A percentile compares a stretch with the other conserved stretches of the same genome.
phyloP scores from a whole-genome alignment of 2,113 vertebrate genomes.

The Chaetura pelagica region DNA sequence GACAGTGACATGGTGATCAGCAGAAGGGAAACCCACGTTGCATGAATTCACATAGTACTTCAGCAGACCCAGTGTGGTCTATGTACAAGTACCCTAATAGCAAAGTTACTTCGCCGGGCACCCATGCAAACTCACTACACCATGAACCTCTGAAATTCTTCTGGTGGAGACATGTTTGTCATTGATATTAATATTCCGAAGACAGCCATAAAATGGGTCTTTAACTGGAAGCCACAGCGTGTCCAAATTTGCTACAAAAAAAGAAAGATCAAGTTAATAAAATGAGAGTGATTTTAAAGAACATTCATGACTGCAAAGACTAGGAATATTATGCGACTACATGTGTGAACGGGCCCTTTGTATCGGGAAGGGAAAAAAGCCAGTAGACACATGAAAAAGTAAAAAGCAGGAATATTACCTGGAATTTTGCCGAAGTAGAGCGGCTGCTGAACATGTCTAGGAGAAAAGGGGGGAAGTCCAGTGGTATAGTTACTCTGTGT shows the following conservation, averaged over 20 bases:
- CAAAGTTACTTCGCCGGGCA: conserved; percentile 81
- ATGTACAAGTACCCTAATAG: neutral
- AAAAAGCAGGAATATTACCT: conserved; percentile 74
- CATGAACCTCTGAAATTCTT: conserved; percentile 77
- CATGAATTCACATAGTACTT: neutral
- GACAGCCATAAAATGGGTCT: conserved; percentile 85
- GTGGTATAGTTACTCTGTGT: conserved; percentile 77
- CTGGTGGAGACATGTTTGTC: conserved; percentile 73
- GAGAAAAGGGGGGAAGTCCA: conserved; percentile 57
- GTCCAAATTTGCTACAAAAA: conserved; percentile 62
- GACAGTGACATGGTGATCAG: neutral
- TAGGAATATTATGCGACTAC: fast-evolving
- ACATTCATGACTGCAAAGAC: neutral
- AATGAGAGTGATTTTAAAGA: neutral
- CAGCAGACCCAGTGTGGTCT: neutral
- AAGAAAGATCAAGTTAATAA: neutral
- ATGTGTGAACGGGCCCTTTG: neutral
- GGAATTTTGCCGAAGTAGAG: conserved; percentile 89
- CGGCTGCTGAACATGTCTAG: conserved; percentile 62
- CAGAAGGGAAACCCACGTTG: neutral
- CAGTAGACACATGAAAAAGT: neutral
- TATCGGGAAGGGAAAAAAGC: neutral
- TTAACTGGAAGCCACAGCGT: conserved; percentile 70
- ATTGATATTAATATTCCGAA: conserved; percentile 85
- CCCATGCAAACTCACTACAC: conserved; percentile 84